Conservation (phyloP, 2,113 vertebrate species). For the Tupaia chinensis region DNA sequence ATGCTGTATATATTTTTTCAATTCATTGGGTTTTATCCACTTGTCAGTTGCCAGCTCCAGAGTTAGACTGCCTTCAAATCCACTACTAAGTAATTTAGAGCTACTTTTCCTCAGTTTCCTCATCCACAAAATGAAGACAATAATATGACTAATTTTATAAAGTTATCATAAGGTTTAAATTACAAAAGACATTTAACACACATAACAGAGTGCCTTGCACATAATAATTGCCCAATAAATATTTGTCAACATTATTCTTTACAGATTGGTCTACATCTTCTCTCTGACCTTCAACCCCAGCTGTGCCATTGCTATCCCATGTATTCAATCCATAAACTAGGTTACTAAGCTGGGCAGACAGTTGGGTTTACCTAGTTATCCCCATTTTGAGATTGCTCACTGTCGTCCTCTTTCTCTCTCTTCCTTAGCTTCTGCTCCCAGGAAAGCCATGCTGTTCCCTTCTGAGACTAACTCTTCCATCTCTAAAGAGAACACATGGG, state of each 20-base stretch:
- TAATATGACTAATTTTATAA: not conserved
- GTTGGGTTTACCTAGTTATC: not conserved
- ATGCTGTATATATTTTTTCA: not conserved
- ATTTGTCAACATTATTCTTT: not conserved
- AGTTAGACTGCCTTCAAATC: not conserved
- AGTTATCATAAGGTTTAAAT: not conserved
- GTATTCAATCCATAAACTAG: not conserved
- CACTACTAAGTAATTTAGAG: not conserved
- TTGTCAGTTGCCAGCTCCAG: not conserved
- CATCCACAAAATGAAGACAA: not conserved
- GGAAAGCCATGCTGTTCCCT: not conserved
- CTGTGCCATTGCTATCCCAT: accelerated
- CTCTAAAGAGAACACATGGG: not conserved
- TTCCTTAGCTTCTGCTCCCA: not conserved
- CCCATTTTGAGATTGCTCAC: not conserved
- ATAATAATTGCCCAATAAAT: not conserved
- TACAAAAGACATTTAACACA: not conserved
- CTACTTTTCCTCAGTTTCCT: not conserved
- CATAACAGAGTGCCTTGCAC: not conserved
- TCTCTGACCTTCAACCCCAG: not conserved
- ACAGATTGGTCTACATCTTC: not conserved
- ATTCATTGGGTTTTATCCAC: not conserved
- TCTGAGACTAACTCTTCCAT: not conserved
- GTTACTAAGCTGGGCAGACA: not conserved
- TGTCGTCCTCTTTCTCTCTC: not conserved